These are phyloP conservation scores for Andrena minutula DNA, from an alignment of 2,888 invertebrate species.

Conservation along the genomic window DNA sequence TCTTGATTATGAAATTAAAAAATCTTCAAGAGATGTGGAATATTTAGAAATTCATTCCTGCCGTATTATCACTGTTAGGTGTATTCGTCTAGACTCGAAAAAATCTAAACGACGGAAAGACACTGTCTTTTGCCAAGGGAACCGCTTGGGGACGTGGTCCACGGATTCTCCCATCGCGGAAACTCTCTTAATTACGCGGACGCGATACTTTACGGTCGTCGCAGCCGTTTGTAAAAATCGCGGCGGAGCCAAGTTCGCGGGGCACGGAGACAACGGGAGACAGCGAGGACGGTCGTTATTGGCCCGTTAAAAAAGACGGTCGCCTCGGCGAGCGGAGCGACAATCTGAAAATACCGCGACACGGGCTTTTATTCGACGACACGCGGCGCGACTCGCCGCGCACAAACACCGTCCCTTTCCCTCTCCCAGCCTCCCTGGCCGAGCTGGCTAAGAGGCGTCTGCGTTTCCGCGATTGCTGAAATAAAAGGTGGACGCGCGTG, in stretches of 20 bases:
- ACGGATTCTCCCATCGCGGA: neutral
- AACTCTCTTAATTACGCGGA: slow-evolving; percentile 49
- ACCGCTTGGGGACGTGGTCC: neutral
- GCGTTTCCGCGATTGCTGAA: slow-evolving; percentile 51
- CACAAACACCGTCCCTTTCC: neutral
- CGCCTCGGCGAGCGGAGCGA: slow-evolving; percentile 6
- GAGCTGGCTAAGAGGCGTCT: slow-evolving; percentile 42
- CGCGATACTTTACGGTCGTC: slow-evolving; percentile 28
- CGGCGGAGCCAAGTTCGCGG: slow-evolving; percentile 4
- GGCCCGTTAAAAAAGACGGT: slow-evolving; percentile 42
- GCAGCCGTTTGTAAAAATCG: slow-evolving; percentile 38
- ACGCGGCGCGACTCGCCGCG: slow-evolving; percentile 20
- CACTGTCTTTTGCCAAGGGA: neutral
- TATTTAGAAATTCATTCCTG: no score
- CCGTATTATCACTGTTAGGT: no score
- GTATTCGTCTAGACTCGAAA: neutral
- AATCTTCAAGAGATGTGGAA: no score
- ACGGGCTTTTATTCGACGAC: slow-evolving; percentile 40
- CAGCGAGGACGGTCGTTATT: slow-evolving; percentile 24
- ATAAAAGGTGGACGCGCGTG: slow-evolving; percentile 32
- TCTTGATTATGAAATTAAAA: no score
- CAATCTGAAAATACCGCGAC: slow-evolving; percentile 41
- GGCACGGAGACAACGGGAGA: neutral
- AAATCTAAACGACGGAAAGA: neutral
- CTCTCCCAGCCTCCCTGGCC: neutral